Percentiles rank a stretch among this genome's conserved stretches.
These are phyloP conservation scores for Lasioglossum zephyrum DNA, from an alignment of 2,888 invertebrate species.

Conservation along the genomic window DNA sequence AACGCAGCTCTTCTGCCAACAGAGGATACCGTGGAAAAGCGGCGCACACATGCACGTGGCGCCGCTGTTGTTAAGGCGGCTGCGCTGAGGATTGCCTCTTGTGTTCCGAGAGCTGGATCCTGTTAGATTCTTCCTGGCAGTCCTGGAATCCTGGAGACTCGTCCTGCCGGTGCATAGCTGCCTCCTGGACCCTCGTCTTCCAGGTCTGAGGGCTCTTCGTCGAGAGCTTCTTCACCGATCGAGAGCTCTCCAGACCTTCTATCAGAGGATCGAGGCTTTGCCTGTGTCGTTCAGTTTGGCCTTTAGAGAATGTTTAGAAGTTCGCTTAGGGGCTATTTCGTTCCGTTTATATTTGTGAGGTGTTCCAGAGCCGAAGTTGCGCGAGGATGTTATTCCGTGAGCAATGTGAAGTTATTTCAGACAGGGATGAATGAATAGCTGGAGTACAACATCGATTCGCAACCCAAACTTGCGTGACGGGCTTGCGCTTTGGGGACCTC, in stretches of 20 bases:
- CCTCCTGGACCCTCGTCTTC: neutral
- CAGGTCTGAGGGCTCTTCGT: neutral
- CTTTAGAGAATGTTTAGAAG: neutral
- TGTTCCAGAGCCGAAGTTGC: neutral
- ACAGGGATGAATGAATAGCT: constrained; percentile 69
- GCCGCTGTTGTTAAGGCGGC: constrained; percentile 81
- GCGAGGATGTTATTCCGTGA: neutral
- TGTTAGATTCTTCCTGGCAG: constrained; percentile 33
- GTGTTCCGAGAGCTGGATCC: constrained; percentile 39
- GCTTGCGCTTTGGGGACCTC: constrained; percentile 78
- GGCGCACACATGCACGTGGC: constrained; percentile 81
- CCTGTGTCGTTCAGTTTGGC: neutral
- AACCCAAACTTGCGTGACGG: constrained; percentile 64
- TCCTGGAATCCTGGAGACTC: constrained; percentile 4
- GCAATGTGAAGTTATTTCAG: constrained; percentile 34
- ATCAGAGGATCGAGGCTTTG: neutral
- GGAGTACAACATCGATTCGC: constrained; percentile 78
- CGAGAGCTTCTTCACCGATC: neutral
- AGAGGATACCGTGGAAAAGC: constrained; percentile 37
- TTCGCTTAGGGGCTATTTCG: too few relatives aligned
- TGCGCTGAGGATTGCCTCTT: constrained; percentile 76
- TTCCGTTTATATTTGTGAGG: too few relatives aligned
- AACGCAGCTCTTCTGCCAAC: constrained; percentile 16
- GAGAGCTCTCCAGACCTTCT: neutral
- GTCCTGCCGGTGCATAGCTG: constrained; percentile 24